These are phyloP conservation scores for Zenarchopterus dispar DNA, from an alignment of 2,797 vertebrate genomes.

Conservation along the genomic window DNA sequence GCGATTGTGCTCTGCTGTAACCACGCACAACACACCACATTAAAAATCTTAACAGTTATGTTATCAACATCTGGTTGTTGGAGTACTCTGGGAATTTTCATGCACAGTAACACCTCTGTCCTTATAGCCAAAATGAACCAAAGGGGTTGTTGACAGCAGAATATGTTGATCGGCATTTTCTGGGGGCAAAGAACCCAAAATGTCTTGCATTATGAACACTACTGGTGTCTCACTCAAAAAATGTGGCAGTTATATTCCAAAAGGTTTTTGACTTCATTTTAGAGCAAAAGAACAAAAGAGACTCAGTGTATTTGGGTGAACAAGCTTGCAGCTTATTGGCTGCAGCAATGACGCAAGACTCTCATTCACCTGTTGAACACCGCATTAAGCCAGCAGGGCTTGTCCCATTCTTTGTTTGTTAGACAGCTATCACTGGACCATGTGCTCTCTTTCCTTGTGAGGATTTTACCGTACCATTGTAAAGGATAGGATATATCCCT, in stretches of 20 bases:
- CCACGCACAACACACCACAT: slow-evolving; percentile 18
- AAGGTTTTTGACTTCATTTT: slow-evolving; percentile 30
- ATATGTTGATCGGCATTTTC: slow-evolving; percentile 14
- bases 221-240: slow-evolving; percentile 23
- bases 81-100: slow-evolving; percentile 55
- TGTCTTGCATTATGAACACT: slow-evolving; percentile 27
- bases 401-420: too few species aligned
- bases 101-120: slow-evolving; percentile 36
- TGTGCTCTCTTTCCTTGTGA: slow-evolving; percentile 39
- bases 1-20: slow-evolving; percentile 20
- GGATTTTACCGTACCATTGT: slow-evolving; percentile 38
- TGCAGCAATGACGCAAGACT: slow-evolving; percentile 50
- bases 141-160: slow-evolving; percentile 4
- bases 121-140: slow-evolving; percentile 32
- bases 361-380: slow-evolving; percentile 50
- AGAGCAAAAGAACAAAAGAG: slow-evolving; percentile 29
- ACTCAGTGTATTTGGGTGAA: slow-evolving; percentile 45
- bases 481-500: slow-evolving; percentile 22
- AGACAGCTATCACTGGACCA: slow-evolving; percentile 34
- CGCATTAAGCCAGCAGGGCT: slow-evolving; percentile 20
- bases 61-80: slow-evolving; percentile 50
- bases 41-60: slow-evolving; percentile 44
- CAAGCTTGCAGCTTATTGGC: slow-evolving; percentile 26
- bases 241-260: slow-evolving; percentile 16
- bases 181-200: slow-evolving; percentile 9